A percentile compares a stretch with the other conserved stretches of the same genome.
Conservation (phyloP, 2,113 vertebrate species). For the Indicator indicator region DNA sequence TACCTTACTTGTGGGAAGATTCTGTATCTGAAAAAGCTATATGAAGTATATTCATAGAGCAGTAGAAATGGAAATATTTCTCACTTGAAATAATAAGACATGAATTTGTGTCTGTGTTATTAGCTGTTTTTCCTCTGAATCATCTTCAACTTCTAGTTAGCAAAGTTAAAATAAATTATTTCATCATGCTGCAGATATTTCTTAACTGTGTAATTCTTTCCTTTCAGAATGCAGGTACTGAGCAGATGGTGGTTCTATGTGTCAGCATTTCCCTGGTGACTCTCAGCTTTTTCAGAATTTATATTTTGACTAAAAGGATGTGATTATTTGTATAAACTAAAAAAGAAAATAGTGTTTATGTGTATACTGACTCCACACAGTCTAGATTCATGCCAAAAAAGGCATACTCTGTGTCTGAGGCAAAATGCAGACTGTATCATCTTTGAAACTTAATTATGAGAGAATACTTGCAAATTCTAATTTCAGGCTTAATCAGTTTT, state of each 20-base stretch:
- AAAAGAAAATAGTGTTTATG: neutral
- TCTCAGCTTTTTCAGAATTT: slow-evolving; percentile 7
- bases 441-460: slow-evolving; percentile 1
- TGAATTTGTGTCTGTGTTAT: slow-evolving; percentile 33
- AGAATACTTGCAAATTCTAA: slow-evolving; percentile 24
- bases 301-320: slow-evolving; percentile 4
- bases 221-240: slow-evolving; percentile 41
- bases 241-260: neutral
- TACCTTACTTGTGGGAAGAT: slow-evolving; percentile 26
- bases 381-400: neutral
- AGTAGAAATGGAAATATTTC: slow-evolving; percentile 25
- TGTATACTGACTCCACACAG: neutral
- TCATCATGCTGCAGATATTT: slow-evolving; percentile 49
- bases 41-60: neutral
- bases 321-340: neutral
- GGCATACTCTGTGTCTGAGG: neutral
- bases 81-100: slow-evolving; percentile 50
- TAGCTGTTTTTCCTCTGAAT: slow-evolving; percentile 61
- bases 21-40: neutral
- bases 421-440: neutral
- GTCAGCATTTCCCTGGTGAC: neutral
- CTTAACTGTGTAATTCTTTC: slow-evolving; percentile 57
- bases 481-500: slow-evolving; percentile 34
- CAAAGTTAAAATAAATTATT: slow-evolving; percentile 61
- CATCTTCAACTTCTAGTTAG: slow-evolving; percentile 54